Base-by-base conservation (phyloP, 1,140 invertebrate genomes). In the Drosophila micromelanica region DNA sequence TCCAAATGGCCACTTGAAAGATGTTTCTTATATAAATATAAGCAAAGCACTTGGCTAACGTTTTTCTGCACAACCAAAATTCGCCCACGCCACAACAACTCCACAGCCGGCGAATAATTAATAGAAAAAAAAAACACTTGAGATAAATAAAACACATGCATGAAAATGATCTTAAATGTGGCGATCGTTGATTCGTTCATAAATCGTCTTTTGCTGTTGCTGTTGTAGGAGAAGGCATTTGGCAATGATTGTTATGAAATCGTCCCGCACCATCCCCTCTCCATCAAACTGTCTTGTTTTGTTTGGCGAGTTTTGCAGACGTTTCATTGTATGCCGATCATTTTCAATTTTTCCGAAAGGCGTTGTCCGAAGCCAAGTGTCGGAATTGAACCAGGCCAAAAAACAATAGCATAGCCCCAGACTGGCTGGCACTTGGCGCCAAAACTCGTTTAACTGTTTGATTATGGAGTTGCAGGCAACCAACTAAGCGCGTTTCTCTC, bases 171-270 rank as follows among this genome's bases (percentile, higher is more conserved):
- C 59, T 61, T 61, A 68, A 77, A 72, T 64, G 61, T 13, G 68
- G 45, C 20, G 35, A 32, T 46, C 35, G 12, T n/a, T 43, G 23
- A 9, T 46, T 27, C 42, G 61, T 57, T 73, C 65, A 74, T 74
- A 70, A 74, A 74, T 74, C 20, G 54, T 72, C 20, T 78, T 38
- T 56, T 35, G 52, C 40, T n/a, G 11, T 49, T 56, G 62, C 55
- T 61, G 40, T 55, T 55, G 61, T 51, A 56, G 48, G 69, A 17
- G 62, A 13, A 32, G 52, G 60, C 78, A 81, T 86, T 86, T 87
- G 75, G 82, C 82, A 86, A 86, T 85, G 79, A 76, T 86, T 86
- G 82, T 86, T 86, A 86, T 76, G 82, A 87, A 87, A 86, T 76
- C 68, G 48, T 20, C 37, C 23, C 4, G 15, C 20, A 2, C 0